A percentile compares a stretch with the other conserved stretches of the same genome.
Evolutionary conservation across 2,888 invertebrate species (phyloP).

Genomic region (Callyntrura guangdongensis): DNA sequence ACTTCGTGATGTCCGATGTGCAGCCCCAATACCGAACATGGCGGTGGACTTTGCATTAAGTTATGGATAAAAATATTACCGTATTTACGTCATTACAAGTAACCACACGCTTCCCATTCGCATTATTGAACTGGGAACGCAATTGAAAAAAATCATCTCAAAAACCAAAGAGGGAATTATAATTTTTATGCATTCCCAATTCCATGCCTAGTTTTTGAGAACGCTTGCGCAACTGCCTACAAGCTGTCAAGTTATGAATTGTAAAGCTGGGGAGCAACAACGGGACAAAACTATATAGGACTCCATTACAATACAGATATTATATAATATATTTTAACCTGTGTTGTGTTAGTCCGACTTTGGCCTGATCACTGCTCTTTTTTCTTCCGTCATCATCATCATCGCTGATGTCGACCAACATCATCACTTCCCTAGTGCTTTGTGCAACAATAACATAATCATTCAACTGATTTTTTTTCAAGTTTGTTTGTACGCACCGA

Average conservation of each 20-base stretch:
- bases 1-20: not conserved
- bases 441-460: conserved; percentile 69
- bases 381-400: conserved; percentile 13
- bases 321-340: not conserved
- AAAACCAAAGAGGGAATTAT: conserved; percentile 30
- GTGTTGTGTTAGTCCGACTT: no score
- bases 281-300: not conserved
- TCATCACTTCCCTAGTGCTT: conserved; percentile 20
- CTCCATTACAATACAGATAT: not conserved
- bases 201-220: not conserved
- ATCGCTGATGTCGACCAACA: conserved; percentile 8
- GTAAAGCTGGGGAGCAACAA: not conserved
- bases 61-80: conserved; percentile 16
- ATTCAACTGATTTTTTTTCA: conserved; percentile 73
- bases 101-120: conserved; percentile 51
- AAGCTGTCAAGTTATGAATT: not conserved
- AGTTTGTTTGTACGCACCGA: conserved; percentile 79
- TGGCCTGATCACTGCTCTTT: not conserved
- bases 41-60: not conserved
- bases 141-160: conserved; percentile 56
- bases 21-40: not conserved
- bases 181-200: not conserved
- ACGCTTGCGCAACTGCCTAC: conserved; percentile 11
- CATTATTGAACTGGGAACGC: conserved; percentile 12
- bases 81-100: conserved; percentile 65